Conservation (phyloP, 1,140 invertebrate species). For the Achatina immaculata region DNA sequence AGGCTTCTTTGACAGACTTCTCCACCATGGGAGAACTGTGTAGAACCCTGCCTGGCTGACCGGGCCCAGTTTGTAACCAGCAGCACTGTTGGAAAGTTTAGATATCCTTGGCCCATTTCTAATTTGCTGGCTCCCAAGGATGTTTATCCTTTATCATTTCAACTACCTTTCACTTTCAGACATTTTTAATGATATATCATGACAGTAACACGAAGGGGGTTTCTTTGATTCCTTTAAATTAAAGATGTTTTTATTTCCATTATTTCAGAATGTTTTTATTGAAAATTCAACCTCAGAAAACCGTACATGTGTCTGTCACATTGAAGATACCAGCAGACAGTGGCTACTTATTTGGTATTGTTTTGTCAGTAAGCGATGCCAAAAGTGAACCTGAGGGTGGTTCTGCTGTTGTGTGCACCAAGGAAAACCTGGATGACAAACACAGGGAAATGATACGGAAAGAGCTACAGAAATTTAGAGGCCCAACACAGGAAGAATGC, state of each 20-base stretch:
- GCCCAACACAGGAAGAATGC: not conserved
- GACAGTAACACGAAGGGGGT: not conserved
- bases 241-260: not conserved
- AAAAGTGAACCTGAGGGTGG: not conserved
- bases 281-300: not conserved
- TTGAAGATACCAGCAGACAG: not conserved
- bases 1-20: no score
- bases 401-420: not conserved
- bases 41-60: no score
- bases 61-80: no score
- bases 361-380: not conserved
- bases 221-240: not conserved
- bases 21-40: no score
- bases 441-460: constrained; percentile 1
- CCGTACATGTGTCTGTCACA: not conserved
- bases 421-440: not conserved
- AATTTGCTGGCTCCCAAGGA: no score
- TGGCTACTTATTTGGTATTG: not conserved
- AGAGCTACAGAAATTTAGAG: not conserved
- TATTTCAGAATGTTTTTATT: constrained; percentile 6
- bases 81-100: no score
- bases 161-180: no score
- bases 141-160: no score
- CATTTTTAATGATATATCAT: not conserved
- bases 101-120: no score